Percentiles rank a stretch among this genome's conserved stretches.
These are phyloP conservation scores for Spicauda simplicius DNA, from an alignment of 2,888 invertebrate species.

Conservation along the genomic window DNA sequence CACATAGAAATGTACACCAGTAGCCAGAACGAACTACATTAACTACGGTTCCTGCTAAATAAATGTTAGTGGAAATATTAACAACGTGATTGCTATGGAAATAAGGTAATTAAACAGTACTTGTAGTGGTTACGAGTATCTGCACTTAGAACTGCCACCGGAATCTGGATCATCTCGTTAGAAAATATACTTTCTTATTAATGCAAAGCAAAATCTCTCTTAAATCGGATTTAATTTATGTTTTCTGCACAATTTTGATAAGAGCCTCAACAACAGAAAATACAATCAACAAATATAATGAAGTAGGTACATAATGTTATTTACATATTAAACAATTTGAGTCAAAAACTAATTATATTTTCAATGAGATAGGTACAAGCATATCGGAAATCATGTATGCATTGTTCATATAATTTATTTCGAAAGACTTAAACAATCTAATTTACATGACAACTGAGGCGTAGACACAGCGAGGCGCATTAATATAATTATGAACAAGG, in stretches of 20 bases:
- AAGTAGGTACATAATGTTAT: no score
- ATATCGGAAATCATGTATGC: not conserved
- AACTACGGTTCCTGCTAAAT: slow-evolving; percentile 5
- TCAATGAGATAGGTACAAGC: no score
- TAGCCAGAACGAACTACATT: not conserved
- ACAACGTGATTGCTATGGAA: slow-evolving; percentile 32
- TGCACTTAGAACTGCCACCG: slow-evolving; percentile 36
- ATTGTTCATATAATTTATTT: not conserved
- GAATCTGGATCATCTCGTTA: slow-evolving; percentile 36
- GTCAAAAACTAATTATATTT: no score
- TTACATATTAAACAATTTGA: no score
- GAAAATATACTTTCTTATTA: slow-evolving; percentile 36
- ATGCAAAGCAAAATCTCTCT: slow-evolving; percentile 26
- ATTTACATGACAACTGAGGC: slow-evolving; percentile 8
- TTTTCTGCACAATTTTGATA: not conserved
- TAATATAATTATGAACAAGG: slow-evolving; percentile 32
- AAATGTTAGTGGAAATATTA: slow-evolving; percentile 8
- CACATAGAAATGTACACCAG: not conserved
- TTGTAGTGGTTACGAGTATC: slow-evolving; percentile 35
- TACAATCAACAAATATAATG: no score
- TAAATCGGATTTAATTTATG: slow-evolving; percentile 3
- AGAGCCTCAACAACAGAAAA: not conserved
- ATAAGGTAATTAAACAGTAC: slow-evolving; percentile 34
- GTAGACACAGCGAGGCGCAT: slow-evolving; percentile 18
- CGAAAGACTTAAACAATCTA: not conserved